Conservation (phyloP, 2,797 vertebrate genomes). For the Otolemur crassicaudatus region DNA sequence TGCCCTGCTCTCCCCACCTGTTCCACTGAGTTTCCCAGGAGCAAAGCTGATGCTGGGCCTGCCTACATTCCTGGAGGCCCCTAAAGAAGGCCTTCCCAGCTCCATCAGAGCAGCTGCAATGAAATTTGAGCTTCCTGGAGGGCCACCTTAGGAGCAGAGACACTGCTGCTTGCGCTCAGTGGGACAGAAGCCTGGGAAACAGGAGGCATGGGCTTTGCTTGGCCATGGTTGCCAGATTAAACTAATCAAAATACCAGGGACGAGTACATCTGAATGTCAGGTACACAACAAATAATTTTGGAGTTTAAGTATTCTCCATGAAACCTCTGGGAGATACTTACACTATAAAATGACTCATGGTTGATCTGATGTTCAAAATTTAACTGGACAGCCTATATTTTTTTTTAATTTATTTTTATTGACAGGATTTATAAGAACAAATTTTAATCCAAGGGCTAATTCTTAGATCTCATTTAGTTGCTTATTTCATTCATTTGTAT, state of each 20-base stretch:
- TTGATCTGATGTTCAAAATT: neutral
- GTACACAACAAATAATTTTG: neutral
- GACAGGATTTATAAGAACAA: conserved; percentile 73
- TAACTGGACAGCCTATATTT: neutral
- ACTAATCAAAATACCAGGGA: neutral
- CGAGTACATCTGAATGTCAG: neutral
- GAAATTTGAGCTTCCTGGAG: conserved; percentile 71
- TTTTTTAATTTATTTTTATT: conserved; percentile 66
- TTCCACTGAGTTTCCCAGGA: neutral
- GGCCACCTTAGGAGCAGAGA: conserved; percentile 46
- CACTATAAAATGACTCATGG: neutral
- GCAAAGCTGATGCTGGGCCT: neutral
- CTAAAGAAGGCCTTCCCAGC: conserved; percentile 47
- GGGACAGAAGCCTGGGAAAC: neutral
- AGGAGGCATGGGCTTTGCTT: neutral
- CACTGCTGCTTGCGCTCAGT: accelerated
- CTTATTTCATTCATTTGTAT: conserved; percentile 44
- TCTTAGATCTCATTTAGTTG: conserved; percentile 48
- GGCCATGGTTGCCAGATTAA: neutral
- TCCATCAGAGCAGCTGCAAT: conserved; percentile 41
- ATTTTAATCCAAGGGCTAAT: conserved; percentile 76
- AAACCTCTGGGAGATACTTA: neutral
- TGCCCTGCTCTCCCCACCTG: neutral
- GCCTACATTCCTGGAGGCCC: conserved; percentile 30
- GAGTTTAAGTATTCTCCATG: neutral